These are phyloP conservation scores for Petrocephalus zakoni DNA, from an alignment of 2,113 vertebrate species.

Conservation along the genomic window DNA sequence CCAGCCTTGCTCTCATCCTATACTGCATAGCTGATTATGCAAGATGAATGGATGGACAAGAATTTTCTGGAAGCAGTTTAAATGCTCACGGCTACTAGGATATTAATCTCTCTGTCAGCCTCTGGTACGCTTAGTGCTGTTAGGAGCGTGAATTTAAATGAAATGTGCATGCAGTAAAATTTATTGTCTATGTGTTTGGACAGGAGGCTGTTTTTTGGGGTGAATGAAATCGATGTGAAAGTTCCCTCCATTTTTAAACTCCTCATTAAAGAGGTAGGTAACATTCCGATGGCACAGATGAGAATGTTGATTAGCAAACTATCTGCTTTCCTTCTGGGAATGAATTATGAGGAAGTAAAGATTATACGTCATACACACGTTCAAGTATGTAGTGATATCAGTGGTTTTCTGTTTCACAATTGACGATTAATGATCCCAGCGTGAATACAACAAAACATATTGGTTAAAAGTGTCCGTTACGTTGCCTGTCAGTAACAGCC, in stretches of 20 bases:
- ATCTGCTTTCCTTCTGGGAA: neutral
- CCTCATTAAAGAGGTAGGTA: conserved; percentile 92
- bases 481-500: neutral
- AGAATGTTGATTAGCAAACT: neutral
- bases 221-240: conserved; percentile 97
- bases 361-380: neutral
- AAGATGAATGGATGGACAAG: neutral
- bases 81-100: neutral
- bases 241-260: conserved; percentile 99
- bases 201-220: conserved; percentile 90
- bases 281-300: neutral
- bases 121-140: neutral
- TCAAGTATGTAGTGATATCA: neutral
- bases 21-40: neutral
- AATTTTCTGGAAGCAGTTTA: neutral
- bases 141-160: neutral
- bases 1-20: neutral
- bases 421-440: neutral
- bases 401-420: neutral
- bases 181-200: conserved; percentile 30
- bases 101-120: neutral
- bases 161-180: neutral
- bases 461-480: neutral
- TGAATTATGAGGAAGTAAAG: neutral
- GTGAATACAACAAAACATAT: neutral